Base-by-base conservation (phyloP, 2,797 vertebrate genomes). In the Scleropages formosus region DNA sequence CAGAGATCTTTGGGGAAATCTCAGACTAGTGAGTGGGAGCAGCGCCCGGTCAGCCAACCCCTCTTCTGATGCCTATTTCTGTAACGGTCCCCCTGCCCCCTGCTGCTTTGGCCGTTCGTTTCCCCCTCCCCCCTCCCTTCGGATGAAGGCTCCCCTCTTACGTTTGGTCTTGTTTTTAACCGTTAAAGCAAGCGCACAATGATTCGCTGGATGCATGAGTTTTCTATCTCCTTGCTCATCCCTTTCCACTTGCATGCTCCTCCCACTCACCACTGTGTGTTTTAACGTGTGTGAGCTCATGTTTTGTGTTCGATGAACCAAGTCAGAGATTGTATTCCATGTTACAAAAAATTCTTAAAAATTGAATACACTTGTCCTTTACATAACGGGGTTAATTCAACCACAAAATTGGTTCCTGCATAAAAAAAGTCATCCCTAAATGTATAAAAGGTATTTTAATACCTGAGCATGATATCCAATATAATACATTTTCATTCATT, bases 11-110 rank as follows among this genome's bases (percentile, higher is more conserved):
- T 93, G 92, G 93, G 92, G 88, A 93, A 92, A 90, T 86, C 89
- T 91, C 92, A 91, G 84, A 91, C 93, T 94, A 94, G 95, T 95
- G 95, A 96, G 95, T 95, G 92, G 90, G 89, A 93, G 90, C 89
- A 90, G 90, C 88, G 77, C 81, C 80, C 75, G 81, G 73, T 75
- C 71, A 68, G 73, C 64, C 80, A 84, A 84, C 86, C 84, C 73
- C 72, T 71, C 70, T 44, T 27, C 22, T 44, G 60, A 20, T 72
- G 20, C 61, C 72, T 66, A 13, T 10, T 66, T 56, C 58, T 39
- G 27, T 67, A 51, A 66, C 47, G 4, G 20, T 71, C 22, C 49
- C 62, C 4, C 63, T 26, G 26, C 22, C 31, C 31, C 16, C 13
- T 39, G 31, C 31, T 39, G 67, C 67, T 70, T 70, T 18, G 24